These are phyloP conservation scores for Dicroscelio sp. DNA, from an alignment of 2,888 invertebrate genomes.

Conservation along the genomic window DNA sequence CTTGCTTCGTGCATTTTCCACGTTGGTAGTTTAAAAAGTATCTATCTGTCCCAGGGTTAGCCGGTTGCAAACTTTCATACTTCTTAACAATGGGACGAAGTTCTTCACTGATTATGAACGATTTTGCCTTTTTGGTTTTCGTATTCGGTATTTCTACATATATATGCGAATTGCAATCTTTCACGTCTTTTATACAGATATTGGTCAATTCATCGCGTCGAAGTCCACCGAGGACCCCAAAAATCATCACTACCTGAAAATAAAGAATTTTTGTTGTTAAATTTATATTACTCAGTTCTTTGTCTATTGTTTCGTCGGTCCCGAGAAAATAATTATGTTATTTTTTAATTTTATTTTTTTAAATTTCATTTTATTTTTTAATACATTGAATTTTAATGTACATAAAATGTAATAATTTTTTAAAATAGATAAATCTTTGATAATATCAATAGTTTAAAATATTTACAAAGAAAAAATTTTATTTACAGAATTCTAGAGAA, in stretches of 20 bases:
- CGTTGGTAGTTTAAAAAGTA: background rate
- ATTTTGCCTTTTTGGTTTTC: constrained; percentile 49
- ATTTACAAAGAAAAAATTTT: too few relatives aligned
- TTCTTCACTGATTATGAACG: constrained; percentile 53
- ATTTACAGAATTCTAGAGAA: too few relatives aligned
- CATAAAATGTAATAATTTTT: too few relatives aligned
- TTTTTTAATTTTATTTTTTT: too few relatives aligned
- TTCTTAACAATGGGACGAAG: constrained; percentile 44
- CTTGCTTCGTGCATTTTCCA: background rate
- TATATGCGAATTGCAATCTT: constrained; percentile 41
- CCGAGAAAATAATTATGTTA: too few relatives aligned
- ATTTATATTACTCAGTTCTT: too few relatives aligned
- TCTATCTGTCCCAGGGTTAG: background rate
- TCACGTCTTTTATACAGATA: constrained; percentile 43
- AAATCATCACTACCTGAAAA: constrained; percentile 63
- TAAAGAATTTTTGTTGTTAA: too few relatives aligned
- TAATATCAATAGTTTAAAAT: too few relatives aligned
- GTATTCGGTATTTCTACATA: constrained; percentile 51
- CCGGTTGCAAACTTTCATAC: constrained; percentile 55
- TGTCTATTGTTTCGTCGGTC: too few relatives aligned
- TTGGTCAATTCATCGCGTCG: constrained; percentile 66
- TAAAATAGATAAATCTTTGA: too few relatives aligned
- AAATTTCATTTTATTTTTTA: too few relatives aligned
- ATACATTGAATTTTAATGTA: too few relatives aligned
- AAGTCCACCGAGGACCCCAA: constrained; percentile 56